A percentile compares a stretch with the other conserved stretches of the same genome.
These are phyloP conservation scores for Oreotrochilus melanogaster DNA, from an alignment of 2,113 vertebrate species.

Conservation along the genomic window DNA sequence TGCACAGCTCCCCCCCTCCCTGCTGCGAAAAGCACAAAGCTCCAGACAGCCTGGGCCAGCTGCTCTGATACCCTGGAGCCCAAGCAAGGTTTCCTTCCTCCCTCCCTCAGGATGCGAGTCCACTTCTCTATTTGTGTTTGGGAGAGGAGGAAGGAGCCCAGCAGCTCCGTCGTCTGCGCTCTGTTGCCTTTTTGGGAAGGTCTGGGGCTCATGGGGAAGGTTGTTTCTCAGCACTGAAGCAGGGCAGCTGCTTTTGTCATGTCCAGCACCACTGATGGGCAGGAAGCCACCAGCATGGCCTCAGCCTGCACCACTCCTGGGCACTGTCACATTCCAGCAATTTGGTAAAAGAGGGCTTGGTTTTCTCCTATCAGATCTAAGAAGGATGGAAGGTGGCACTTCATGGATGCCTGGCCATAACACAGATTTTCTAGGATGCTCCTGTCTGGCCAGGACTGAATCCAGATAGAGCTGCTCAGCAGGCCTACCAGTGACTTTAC, in stretches of 20 bases:
- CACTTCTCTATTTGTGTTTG: conserved; percentile 18
- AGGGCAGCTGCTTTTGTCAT: background rate
- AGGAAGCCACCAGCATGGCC: background rate
- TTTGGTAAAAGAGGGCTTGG: background rate
- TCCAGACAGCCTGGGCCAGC: conserved; percentile 1
- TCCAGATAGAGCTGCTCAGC: background rate
- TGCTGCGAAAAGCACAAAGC: background rate
- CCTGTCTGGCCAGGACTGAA: background rate
- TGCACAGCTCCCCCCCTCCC: background rate
- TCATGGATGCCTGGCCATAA: background rate
- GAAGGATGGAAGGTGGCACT: rapidly evolving
- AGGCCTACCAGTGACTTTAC: background rate
- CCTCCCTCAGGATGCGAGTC: conserved; percentile 30
- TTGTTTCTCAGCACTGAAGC: background rate
- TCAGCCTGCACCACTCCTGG: background rate
- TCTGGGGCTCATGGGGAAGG: background rate
- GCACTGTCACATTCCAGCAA: background rate
- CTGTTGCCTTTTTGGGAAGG: background rate
- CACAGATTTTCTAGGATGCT: background rate
- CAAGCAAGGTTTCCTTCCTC: conserved; percentile 46
- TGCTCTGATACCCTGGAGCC: background rate
- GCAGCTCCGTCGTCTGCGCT: background rate
- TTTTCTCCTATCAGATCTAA: background rate
- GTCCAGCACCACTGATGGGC: rapidly evolving
- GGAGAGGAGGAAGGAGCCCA: conserved; percentile 48